Percentiles rank a stretch among this genome's conserved stretches.
Conservation (phyloP, 2,888 invertebrate genomes). For the Bombylius discolor region DNA sequence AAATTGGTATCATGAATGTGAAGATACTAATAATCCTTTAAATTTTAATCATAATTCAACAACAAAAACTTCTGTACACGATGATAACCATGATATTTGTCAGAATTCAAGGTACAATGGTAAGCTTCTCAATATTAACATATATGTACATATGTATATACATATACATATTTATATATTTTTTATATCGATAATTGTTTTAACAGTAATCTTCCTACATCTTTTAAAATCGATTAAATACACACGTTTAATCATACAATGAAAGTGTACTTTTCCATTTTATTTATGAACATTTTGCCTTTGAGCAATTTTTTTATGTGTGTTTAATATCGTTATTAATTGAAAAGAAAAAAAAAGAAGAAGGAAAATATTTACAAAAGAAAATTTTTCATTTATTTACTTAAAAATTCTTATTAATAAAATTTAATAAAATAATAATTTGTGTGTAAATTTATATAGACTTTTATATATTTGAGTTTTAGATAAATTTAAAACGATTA, state of each 20-base stretch:
- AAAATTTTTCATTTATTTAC: conserved; percentile 1
- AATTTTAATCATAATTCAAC: conserved; percentile 24
- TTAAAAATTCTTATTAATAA: background rate
- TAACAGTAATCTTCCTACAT: no score
- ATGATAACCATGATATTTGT: conserved; percentile 31
- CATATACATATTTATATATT: no score
- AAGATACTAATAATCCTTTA: conserved; percentile 19
- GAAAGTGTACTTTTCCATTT: no score
- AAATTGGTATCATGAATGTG: conserved; percentile 23
- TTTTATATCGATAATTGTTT: no score
- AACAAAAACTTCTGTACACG: background rate
- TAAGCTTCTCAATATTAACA: conserved; percentile 23
- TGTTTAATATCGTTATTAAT: conserved; percentile 1
- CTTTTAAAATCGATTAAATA: no score
- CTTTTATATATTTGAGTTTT: no score
- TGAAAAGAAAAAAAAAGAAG: background rate
- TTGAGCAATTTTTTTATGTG: background rate
- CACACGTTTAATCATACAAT: no score
- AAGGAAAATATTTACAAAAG: conserved; percentile 2
- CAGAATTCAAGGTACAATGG: conserved; percentile 35
- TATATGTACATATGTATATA: no score
- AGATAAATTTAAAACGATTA: no score
- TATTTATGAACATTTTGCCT: no score
- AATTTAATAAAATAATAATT: no score
- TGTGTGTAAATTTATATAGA: no score